Evolutionary conservation across 2,797 vertebrate species (phyloP), one percentile per base, ranked within the genome.

Genomic region (Tragelaphus eurycerus): DNA sequence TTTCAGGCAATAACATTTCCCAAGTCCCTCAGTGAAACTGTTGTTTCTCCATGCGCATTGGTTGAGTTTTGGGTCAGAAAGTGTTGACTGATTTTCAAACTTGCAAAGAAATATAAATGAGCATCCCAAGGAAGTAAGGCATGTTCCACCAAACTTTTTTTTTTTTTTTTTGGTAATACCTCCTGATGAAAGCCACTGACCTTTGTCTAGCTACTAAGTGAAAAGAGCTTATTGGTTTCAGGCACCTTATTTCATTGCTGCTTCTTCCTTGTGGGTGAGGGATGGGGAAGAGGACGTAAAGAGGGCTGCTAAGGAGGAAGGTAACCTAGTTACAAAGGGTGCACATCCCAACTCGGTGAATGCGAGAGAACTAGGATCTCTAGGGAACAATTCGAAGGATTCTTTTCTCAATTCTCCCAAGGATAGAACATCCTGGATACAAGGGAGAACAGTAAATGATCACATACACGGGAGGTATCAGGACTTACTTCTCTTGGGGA

Each of bases 1-100:
- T 64, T 93, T 78, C 55, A 67, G 54, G 82, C 62, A 93, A 71
- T 96, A 86, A 90, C 94, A 95, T 96, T 79, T 95, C 59, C 67
- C 43, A 81, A 81, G 55, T 86, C 89, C 88, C 10, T 52, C 62
- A 85, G 52, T 78, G 50, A 94, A 96, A 89, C 64, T 89, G n/a
- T 86, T 92, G 7, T 94, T 95, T 95, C 57, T 97, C 46, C 43
- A 0, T 59, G 48, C 55, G 23, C 54, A 48, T 67, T 71, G 64
- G 29, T 60, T 96, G 57, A n/a, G 16, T 83, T 67, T 89, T 34
- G n/a, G 71, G 8, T 84, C 82, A 52, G 54, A 87, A 92, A 90
- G 34, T 85, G 60, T 50, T 92, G 86, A 81, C 86, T 62, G 27
- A 48, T 82, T 93, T 93, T 93, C 67, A 95, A 14, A 87, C 14